Conservation (phyloP, 1,140 invertebrate species). For the Daktulosphaira vitifoliae region DNA sequence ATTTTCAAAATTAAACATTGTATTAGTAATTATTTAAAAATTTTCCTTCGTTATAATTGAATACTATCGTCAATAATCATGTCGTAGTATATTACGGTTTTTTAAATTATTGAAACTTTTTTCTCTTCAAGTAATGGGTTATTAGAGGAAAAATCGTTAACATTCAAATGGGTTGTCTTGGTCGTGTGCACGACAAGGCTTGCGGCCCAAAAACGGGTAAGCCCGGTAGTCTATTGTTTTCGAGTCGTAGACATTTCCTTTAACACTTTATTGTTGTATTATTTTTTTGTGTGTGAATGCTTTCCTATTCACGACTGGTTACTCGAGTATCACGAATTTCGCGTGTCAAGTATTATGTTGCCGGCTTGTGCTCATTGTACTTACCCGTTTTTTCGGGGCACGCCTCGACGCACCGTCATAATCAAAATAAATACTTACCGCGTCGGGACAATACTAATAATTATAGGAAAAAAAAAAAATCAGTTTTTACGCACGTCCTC, state of each 20-base stretch:
- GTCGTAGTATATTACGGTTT: too few relatives aligned
- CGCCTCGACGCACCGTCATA: constrained; percentile 6
- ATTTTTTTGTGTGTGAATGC: neutral
- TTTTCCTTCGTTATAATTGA: too few relatives aligned
- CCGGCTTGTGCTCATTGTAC: neutral
- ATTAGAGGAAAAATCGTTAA: neutral
- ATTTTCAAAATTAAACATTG: too few relatives aligned
- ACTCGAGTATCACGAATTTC: constrained; percentile 7
- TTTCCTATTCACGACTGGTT: too few relatives aligned
- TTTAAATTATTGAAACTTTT: too few relatives aligned
- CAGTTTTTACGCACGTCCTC: constrained; percentile 3
- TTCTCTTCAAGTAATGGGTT: too few relatives aligned
- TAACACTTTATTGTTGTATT: neutral
- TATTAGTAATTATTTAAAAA: too few relatives aligned
- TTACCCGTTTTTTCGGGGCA: constrained; percentile 26
- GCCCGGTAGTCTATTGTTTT: neutral
- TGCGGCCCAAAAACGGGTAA: neutral
- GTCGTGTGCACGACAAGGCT: neutral
- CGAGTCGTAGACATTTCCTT: neutral
- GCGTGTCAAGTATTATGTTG: neutral
- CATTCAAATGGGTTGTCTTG: neutral
- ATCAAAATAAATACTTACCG: neutral
- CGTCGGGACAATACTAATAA: neutral
- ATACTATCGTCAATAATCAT: too few relatives aligned
- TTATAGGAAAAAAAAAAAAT: constrained; percentile 13